A percentile compares a stretch with the other conserved stretches of the same genome.
phyloP scores from a whole-genome alignment of 2,888 invertebrate genomes.

The Limenitis camilla region DNA sequence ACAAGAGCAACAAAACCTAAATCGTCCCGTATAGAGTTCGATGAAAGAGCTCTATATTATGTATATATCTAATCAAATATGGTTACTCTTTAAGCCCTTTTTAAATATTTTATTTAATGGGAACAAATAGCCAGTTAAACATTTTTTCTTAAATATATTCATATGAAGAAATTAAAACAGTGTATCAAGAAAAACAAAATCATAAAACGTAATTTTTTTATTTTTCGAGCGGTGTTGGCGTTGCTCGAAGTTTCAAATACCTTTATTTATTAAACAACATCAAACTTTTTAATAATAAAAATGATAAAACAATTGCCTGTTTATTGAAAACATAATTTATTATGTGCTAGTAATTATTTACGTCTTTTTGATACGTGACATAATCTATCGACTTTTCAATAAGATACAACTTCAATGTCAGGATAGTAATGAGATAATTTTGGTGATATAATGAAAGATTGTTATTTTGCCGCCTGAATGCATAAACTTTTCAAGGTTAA shows the following conservation, averaged over 20 bases:
- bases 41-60: no score
- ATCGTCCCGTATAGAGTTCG: no score
- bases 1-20: no score
- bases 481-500: conserved; percentile 16
- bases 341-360: no score
- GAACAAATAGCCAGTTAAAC: not conserved
- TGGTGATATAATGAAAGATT: conserved; percentile 32
- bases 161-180: not conserved
- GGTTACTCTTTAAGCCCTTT: no score
- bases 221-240: not conserved
- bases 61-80: no score
- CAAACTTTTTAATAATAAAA: no score
- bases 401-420: conserved; percentile 24
- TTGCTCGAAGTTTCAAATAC: not conserved
- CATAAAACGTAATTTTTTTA: not conserved
- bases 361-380: conserved; percentile 17
- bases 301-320: no score
- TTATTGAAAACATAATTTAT: no score
- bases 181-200: not conserved
- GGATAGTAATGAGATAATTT: conserved; percentile 21
- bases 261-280: no score
- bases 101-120: not conserved
- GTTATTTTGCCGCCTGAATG: conserved; percentile 26
- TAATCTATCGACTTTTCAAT: conserved; percentile 10
- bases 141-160: not conserved